Base-by-base conservation (phyloP, 2,888 invertebrate species). In the Lithosia quadra region DNA sequence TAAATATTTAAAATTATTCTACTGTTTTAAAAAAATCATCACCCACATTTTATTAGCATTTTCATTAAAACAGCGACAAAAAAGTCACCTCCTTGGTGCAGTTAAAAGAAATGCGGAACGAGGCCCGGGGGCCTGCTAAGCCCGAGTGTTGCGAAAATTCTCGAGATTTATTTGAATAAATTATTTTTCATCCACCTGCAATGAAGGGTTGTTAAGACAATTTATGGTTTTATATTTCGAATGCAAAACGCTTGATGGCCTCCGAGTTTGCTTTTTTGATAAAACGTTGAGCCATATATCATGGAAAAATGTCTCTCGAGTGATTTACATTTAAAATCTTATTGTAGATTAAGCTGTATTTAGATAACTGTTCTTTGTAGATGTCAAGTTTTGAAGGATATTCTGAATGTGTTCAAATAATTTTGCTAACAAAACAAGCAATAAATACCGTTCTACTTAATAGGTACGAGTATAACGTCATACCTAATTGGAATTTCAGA, bases 131-230 rank as follows among this genome's bases (percentile, higher is more conserved):
- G 94, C 85, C 88, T 87, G 78, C 85, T 91, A 87, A 77, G 85
- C 79, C 78, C 68, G 80, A 80, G 80, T 83, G 84, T 86, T 87
- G 86, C 86, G 89, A 90, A 91, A 91, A 91, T 90, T 88, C 85
- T 74, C 78, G 83, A 92, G 94, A 95, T 94, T 95, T 94, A 94
- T 95, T 90, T 91, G 92, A 94, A 94, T 94, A 95, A 94, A 95
- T 95, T 92, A 94, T 92, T 90, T 91, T 88, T 84, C 78, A 89
- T 84, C 90, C 88, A 93, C 93, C 93, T 94, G 93, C 90, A 92
- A 84, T 91, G 93, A 94, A 94, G 94, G 94, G 94, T 93, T 94
- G 90, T 85, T 89, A 84, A 78, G 84, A 80, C 74, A 85, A 92
- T 92, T 92, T 92, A 93, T 92, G 83, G 82, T 85, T 86, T 86